A percentile compares a stretch with the other conserved stretches of the same genome.
phyloP scores from a whole-genome alignment of 2,113 vertebrate genomes.

The Nansenia antarctica region DNA sequence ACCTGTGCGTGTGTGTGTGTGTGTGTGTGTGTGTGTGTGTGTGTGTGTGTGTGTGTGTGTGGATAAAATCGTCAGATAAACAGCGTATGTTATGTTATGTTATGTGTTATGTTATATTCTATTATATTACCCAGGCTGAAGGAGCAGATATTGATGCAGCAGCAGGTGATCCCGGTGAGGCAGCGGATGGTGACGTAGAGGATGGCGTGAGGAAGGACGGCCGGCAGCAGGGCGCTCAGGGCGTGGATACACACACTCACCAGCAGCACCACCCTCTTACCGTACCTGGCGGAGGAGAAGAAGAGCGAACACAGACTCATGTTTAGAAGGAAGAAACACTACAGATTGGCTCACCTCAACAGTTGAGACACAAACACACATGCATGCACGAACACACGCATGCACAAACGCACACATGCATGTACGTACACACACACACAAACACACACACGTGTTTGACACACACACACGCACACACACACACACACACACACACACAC shows the following conservation, averaged over 20 bases:
- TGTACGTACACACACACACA: not conserved
- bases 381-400: too few relatives aligned
- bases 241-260: conserved; percentile 52
- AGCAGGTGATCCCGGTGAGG: conserved; percentile 61
- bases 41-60: not conserved
- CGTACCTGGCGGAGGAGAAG: conserved; percentile 54
- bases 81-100: not conserved
- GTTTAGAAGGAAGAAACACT: too few relatives aligned
- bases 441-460: not conserved
- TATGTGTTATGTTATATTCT: not conserved
- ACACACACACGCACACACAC: too few relatives aligned
- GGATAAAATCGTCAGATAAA: not conserved
- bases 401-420: too few relatives aligned
- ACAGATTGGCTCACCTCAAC: too few relatives aligned
- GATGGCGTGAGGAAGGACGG: conserved; percentile 48
- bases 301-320: too few relatives aligned
- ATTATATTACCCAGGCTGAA: conserved; percentile 67
- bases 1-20: not conserved
- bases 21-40: conserved; percentile 4
- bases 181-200: conserved; percentile 66
- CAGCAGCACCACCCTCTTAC: conserved; percentile 65
- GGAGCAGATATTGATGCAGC: conserved; percentile 66
- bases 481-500: not conserved
- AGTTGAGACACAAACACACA: too few relatives aligned
- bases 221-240: conserved; percentile 50